Evolutionary conservation across 1,140 invertebrate genomes (phyloP), one percentile per base, ranked within the genome.

Genomic region (roundworm (Caenorhabditis elegans)): DNA sequence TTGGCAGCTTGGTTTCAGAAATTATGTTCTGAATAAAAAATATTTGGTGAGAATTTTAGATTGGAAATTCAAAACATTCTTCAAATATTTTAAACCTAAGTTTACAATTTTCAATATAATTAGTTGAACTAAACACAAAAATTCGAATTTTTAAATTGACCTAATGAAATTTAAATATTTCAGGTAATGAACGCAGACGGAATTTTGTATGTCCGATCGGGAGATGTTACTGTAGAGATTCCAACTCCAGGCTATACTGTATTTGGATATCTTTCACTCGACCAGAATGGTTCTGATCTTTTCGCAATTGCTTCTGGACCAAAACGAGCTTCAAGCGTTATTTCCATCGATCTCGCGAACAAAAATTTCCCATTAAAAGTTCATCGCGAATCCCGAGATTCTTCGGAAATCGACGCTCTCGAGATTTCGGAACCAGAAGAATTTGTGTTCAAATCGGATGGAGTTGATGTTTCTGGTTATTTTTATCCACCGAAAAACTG

Each of bases 401-500:
- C 84, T 11, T 19, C 84, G 4, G 79, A 80, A 15, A 47, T 90
- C 19, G 90, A 90, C 28, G 60, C 75, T 24, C 86, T 83, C 5
- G 90, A 90, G 76, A 87, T 89, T 60, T 90, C 90, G 65, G 83
- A 89, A 28, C 88, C 90, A 36, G 76, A 87, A 80, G 85, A 85
- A 53, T 83, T 90, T 22, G 84, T 43, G n/a, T 91, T 89, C 87
- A 79, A 83, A 75, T 90, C 90, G 19, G 84, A 86, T 43, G 80
- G 87, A 28, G 87, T 79, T 47, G 82, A 75, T 5, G 82, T 87
- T 17, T 86, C 88, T 78, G 90, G 90, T 15, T 89, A 86, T 53
- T 90, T 87, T 51, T 91, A 91, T 78, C 84, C 86, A 31, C 90
- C 90, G 17, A 77, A 83, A 53, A 91, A 90, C 82, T 88, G 88